phyloP scores from a whole-genome alignment of 2,797 vertebrate genomes.

The Ctenochaetus hawaiiensis region DNA sequence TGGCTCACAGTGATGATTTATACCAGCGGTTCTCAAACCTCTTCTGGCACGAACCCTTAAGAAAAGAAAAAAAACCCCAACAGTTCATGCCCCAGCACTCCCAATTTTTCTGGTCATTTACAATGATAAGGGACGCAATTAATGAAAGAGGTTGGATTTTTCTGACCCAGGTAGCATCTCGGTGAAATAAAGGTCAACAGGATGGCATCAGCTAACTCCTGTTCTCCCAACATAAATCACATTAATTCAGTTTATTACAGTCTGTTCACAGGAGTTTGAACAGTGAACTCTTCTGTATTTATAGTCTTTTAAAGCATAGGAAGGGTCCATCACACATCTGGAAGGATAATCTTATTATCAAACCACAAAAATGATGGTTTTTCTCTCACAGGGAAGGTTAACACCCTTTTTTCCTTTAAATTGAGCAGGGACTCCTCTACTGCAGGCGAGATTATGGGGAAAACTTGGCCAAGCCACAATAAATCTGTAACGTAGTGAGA shows the following conservation, averaged over 20 bases:
- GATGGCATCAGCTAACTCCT: too few species aligned
- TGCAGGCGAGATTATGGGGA: conserved; percentile 47
- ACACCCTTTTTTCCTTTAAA: conserved; percentile 51
- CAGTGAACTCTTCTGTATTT: conserved; percentile 37
- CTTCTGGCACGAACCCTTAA: too few species aligned
- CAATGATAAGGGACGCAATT: too few species aligned
- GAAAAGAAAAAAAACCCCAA: too few species aligned
- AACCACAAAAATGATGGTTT: conserved; percentile 52
- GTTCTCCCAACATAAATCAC: too few species aligned
- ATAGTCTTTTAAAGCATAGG: conserved; percentile 35
- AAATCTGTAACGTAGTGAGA: conserved; percentile 47
- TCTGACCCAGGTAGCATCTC: too few species aligned
- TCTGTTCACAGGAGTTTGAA: conserved; percentile 1
- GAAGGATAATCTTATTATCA: conserved; percentile 61
- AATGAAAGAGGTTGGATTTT: too few species aligned
- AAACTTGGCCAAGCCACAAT: conserved; percentile 68
- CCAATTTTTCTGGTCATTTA: too few species aligned
- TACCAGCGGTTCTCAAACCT: not conserved
- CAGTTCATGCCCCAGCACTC: too few species aligned
- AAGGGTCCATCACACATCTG: conserved; percentile 40
- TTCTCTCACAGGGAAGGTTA: conserved; percentile 61
- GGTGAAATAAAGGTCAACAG: too few species aligned
- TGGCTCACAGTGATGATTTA: not conserved
- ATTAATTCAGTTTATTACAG: not conserved
- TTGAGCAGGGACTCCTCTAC: conserved; percentile 43